phyloP scores from a whole-genome alignment of 1,140 invertebrate species.

The Lethrus apterus region DNA sequence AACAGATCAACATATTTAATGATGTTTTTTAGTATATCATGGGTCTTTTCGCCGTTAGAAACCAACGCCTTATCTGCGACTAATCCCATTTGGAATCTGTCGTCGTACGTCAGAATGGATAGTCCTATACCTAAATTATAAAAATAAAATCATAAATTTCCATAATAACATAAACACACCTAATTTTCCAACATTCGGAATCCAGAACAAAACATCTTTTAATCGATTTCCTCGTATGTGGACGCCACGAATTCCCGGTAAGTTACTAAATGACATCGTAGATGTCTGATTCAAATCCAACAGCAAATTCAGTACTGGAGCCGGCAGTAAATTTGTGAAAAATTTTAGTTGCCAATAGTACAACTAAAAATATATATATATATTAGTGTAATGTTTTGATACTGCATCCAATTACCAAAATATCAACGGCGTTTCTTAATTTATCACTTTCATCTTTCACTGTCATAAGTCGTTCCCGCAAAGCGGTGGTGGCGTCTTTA shows the following conservation, averaged over 20 bases:
- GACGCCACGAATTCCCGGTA: neutral
- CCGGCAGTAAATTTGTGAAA: neutral
- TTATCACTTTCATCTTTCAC: neutral
- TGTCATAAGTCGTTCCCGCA: neutral
- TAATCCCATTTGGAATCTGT: neutral
- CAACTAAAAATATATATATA: neutral
- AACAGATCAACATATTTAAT: neutral
- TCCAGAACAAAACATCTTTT: neutral
- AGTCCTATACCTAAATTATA: neutral
- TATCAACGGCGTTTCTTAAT: neutral
- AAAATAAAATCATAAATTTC: neutral
- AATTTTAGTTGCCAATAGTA: conserved; percentile 1
- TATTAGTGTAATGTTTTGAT: neutral
- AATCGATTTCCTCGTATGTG: neutral
- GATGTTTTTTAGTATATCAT: neutral
- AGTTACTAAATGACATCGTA: neutral
- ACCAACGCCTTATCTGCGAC: neutral
- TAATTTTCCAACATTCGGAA: neutral
- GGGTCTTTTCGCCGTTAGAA: neutral
- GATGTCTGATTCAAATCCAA: neutral
- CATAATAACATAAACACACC: neutral
- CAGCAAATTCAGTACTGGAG: neutral
- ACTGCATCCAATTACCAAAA: neutral
- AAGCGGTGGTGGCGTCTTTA: neutral
- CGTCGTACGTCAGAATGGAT: neutral